Evolutionary conservation across 1,140 invertebrate species (phyloP).

Genomic region (Drosophila pachea): DNA sequence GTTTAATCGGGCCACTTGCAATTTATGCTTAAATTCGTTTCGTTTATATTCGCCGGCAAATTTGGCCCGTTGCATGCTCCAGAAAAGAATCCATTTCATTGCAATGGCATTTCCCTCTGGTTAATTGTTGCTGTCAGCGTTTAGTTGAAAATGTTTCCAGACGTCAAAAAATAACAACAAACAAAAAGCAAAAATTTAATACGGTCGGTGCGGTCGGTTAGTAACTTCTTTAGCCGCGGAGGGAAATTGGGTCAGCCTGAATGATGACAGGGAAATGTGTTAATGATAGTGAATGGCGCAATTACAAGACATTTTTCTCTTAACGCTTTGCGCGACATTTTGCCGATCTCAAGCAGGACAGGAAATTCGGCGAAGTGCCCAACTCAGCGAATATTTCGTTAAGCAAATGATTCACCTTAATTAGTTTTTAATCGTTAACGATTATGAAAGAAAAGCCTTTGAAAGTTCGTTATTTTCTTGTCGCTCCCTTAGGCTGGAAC

Average conservation of each 20-base stretch:
- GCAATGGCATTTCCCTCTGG: slow-evolving; percentile 20
- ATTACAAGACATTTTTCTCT: slow-evolving; percentile 54
- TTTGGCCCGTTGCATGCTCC: slow-evolving; percentile 28
- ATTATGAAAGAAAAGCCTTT: no score
- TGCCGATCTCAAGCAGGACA: slow-evolving; percentile 37
- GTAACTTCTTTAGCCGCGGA: slow-evolving; percentile 44
- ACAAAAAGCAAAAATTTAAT: slow-evolving; percentile 23
- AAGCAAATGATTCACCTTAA: not conserved
- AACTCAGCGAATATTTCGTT: not conserved
- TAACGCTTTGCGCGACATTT: slow-evolving; percentile 23
- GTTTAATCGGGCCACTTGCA: slow-evolving; percentile 1
- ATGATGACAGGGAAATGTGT: slow-evolving; percentile 69
- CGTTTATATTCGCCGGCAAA: not conserved
- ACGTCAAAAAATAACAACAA: slow-evolving; percentile 23
- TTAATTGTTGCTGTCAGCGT: slow-evolving; percentile 56
- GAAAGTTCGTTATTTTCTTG: no score
- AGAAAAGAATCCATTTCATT: slow-evolving; percentile 59
- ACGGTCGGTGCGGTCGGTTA: slow-evolving; percentile 20
- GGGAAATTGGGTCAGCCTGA: slow-evolving; percentile 61
- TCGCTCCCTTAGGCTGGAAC: no score
- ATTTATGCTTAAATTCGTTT: slow-evolving; percentile 1
- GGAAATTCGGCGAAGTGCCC: slow-evolving; percentile 51
- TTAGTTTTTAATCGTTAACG: no score
- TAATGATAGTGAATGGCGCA: slow-evolving; percentile 64
- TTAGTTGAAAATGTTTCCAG: slow-evolving; percentile 30